Percentiles rank a stretch among this genome's conserved stretches.
Evolutionary conservation across 2,113 vertebrate genomes (phyloP).

Genomic region (Irena cyanogastra): DNA sequence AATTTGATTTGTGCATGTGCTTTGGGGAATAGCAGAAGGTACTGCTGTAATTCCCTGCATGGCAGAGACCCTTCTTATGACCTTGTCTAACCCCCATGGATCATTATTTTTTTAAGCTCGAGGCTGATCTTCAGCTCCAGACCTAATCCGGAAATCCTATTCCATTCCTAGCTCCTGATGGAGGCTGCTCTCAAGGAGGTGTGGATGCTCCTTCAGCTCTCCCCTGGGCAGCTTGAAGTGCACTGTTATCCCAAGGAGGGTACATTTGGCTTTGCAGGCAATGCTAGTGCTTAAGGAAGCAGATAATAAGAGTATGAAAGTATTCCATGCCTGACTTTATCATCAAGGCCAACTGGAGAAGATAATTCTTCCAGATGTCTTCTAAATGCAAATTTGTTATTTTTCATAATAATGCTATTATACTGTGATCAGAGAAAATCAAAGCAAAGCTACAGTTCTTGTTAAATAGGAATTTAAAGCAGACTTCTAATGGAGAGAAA

Average conservation of each 20-base stretch:
- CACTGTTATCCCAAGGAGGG: background rate
- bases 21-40: background rate
- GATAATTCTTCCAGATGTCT: background rate
- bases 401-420: background rate
- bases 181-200: background rate
- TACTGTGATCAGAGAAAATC: background rate
- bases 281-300: background rate
- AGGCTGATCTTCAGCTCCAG: background rate
- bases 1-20: background rate
- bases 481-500: background rate
- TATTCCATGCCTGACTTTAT: background rate
- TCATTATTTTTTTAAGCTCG: background rate
- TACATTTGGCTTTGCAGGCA: background rate
- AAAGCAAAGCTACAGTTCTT: background rate
- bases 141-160: background rate
- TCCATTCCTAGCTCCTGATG: background rate
- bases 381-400: background rate
- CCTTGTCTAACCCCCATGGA: background rate
- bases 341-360: background rate
- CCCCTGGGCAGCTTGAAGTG: background rate
- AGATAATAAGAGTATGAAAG: background rate
- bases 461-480: background rate
- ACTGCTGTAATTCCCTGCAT: background rate
- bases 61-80: background rate
- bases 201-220: background rate